These are phyloP conservation scores for Cryptosula pallasiana DNA, from an alignment of 2,888 invertebrate genomes.

Conservation along the genomic window DNA sequence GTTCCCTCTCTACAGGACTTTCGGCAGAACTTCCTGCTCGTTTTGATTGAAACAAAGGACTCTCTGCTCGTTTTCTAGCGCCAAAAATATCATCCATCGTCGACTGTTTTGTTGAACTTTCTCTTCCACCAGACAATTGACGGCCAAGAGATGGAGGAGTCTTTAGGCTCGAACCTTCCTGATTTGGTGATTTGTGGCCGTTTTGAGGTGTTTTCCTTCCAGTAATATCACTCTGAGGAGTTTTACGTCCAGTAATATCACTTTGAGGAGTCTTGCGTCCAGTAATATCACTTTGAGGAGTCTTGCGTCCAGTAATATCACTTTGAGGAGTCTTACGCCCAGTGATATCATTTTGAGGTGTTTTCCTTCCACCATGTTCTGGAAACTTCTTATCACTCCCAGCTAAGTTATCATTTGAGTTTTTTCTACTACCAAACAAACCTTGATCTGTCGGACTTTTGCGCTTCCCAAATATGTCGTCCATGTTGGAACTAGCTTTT, in stretches of 20 bases:
- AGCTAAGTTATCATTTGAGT: not conserved
- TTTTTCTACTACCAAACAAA: not conserved
- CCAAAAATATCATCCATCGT: slow-evolving; percentile 2
- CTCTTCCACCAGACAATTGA: not conserved
- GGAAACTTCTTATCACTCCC: not conserved
- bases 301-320: not conserved
- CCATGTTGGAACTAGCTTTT: not conserved
- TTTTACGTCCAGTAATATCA: not conserved
- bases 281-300: not conserved
- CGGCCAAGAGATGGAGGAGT: not conserved
- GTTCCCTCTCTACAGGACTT: not conserved
- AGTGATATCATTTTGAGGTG: not conserved
- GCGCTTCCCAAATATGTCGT: slow-evolving; percentile 19
- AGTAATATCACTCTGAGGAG: not conserved
- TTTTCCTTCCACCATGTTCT: not conserved
- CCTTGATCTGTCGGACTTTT: slow-evolving; percentile 14
- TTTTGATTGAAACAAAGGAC: slow-evolving; percentile 7
- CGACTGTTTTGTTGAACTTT: not conserved
- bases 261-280: not conserved
- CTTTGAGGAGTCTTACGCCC: not conserved
- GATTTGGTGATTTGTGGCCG: not conserved
- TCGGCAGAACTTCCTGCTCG: not conserved
- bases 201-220: not conserved
- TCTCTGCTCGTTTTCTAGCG: not conserved
- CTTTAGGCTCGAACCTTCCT: not conserved